Evolutionary conservation across 2,888 invertebrate species (phyloP).

Genomic region (Leucophora obtusa): DNA sequence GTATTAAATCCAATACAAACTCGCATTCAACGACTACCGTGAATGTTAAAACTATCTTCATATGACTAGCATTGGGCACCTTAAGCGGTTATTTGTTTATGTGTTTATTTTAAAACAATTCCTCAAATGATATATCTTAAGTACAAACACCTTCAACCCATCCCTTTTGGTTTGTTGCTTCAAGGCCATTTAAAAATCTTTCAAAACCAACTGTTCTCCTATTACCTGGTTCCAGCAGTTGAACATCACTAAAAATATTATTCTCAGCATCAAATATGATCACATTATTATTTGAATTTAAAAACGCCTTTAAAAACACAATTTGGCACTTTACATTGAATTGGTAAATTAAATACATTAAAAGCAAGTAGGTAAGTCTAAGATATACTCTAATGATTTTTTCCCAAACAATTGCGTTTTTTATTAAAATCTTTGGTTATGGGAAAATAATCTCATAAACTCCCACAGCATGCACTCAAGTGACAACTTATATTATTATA

Average conservation of each 20-base stretch:
- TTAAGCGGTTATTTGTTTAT: no score
- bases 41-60: no score
- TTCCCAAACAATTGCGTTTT: constrained; percentile 17
- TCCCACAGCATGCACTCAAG: constrained; percentile 60
- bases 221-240: neutral
- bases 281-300: neutral
- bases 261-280: neutral
- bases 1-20: no score
- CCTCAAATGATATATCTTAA: no score
- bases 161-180: neutral
- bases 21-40: no score
- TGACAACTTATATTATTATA: constrained; percentile 8
- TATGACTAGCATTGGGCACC: no score
- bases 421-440: constrained; percentile 38
- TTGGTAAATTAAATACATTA: constrained; percentile 8
- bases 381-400: constrained; percentile 43
- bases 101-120: no score
- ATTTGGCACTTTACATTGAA: neutral
- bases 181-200: neutral
- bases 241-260: neutral
- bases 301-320: neutral
- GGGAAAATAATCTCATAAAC: constrained; percentile 48
- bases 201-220: neutral
- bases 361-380: neutral
- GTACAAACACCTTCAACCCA: no score